Evolutionary conservation across 2,797 vertebrate species (phyloP), one percentile per base, ranked within the genome.

Genomic region (Uromys caudimaculatus): DNA sequence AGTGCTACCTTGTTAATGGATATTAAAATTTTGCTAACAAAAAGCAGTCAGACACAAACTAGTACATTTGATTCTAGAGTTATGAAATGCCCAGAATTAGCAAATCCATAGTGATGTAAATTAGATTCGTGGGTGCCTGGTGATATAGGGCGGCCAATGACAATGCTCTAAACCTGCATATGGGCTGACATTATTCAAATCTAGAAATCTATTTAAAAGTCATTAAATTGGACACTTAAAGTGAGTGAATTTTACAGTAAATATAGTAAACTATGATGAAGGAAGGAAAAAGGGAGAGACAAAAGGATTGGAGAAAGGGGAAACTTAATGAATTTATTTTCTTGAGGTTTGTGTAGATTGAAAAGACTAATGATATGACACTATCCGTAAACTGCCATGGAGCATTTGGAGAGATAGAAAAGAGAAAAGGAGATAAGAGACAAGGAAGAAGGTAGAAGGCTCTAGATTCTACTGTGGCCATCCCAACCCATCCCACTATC

Each of bases 81-180:
- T 83, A 41, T 29, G 16, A 62, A 92, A 84, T 62, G 41, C 24
- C 41, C 32, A 75, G 79, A 84, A 92, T 6, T 62, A 56, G 54
- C 41, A 50, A 32, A 62, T 84, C 23, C 4, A 47, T 38, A 21
- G 14, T 50, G 10, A 52, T 38, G 2, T 58, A 76, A 64, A 78
- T 8, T 44, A 94, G 21, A 88, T 38, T 76, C 60, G 23, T 81
- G 56, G 54, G 29, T 88, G 13, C 35, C 44, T 54, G 52, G 44
- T 29, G 13, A 8, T 84, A 29, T 16, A 54, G 14, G 6, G 32
- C 24, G n/a, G 44, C n/a, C 58, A 60, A 23, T 41, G 29, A 77
- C 78, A 92, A 24, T 82, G 10, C 86, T 94, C n/a, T 76, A 90
- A 94, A 84, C 35, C 24, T 86, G 24, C 27, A 87, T 56, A 82